Conservation (phyloP, 1,140 invertebrate species). For the Campoletis sonorensis region DNA sequence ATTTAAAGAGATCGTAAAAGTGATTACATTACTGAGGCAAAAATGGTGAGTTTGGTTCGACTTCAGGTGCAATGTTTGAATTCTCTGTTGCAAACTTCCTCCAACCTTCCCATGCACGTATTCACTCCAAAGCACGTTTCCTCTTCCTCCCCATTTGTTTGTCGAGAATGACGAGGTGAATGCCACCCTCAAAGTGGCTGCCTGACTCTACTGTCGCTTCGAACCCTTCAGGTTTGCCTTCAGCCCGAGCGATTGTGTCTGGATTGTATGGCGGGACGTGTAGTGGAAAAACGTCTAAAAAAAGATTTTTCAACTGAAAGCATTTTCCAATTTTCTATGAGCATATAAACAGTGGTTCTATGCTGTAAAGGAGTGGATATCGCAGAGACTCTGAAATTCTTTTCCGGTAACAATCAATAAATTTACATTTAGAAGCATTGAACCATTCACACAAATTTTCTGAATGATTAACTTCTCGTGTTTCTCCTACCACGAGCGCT, state of each 20-base stretch:
- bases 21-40: not conserved
- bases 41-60: too few relatives aligned
- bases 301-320: too few relatives aligned
- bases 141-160: not conserved
- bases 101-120: conserved; percentile 32
- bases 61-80: conserved; percentile 37
- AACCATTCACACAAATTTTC: not conserved
- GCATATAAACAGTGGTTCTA: too few relatives aligned
- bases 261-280: not conserved
- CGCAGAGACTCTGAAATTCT: too few relatives aligned
- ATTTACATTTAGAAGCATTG: not conserved
- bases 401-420: not conserved
- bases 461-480: not conserved
- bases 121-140: conserved; percentile 39
- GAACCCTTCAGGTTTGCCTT: not conserved
- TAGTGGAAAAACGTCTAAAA: too few relatives aligned
- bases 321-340: too few relatives aligned
- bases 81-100: conserved; percentile 22
- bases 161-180: conserved; percentile 11
- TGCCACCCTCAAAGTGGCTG: conserved; percentile 26
- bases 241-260: not conserved
- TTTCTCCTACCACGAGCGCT: not conserved
- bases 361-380: too few relatives aligned
- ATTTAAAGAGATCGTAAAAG: not conserved
- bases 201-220: not conserved